Evolutionary conservation across 2,113 vertebrate genomes (phyloP), one percentile per base, ranked within the genome.

Genomic region (Anguilla japonica): DNA sequence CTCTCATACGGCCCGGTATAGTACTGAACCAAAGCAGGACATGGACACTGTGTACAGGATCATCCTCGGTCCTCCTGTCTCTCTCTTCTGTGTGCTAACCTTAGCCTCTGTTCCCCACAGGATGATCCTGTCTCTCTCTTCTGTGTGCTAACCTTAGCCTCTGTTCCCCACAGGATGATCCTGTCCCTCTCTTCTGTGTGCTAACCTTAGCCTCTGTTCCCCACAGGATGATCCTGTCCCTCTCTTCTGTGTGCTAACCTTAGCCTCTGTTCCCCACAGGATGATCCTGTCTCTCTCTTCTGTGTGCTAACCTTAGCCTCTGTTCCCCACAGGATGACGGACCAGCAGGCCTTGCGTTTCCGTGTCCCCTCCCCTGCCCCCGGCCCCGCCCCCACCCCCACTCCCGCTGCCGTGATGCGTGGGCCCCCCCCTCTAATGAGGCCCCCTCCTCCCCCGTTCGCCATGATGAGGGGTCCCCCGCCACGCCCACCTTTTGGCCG

Each of bases 381-480:
- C 1, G 95, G 92, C 2, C 94, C 96, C 0, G 95, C 50, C 83
- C 94, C 96, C 0, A 94, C 95, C 80, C 96, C 96, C 39, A 96
- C 96, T 0, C 95, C 95, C 0, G 95, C 93, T 2, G 94, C 96
- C 0, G 95, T 96, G 26, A 93, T 96, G 94, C 90, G 96, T 56
- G 96, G 96, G 86, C 96, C 96, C 0, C 97, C 96, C 0, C 97
- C 97, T 1, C 94, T 97, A 81, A 94, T 96, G 94, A 92, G 96
- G 29, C 96, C 96, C 0, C 96, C 97, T 5, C 95, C 96, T 0
- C 96, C 96, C 11, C 96, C 97, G 0, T 96, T 96, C 1, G 95
- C 97, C 94, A 96, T 97, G 95, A 91, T 96, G 88, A 96, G 96
- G 2, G 96, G 96, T 13, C 96, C 97, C 0, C 95, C 96, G 0